Conservation (phyloP, 2,888 invertebrate species). For the Apodemia duryi region DNA sequence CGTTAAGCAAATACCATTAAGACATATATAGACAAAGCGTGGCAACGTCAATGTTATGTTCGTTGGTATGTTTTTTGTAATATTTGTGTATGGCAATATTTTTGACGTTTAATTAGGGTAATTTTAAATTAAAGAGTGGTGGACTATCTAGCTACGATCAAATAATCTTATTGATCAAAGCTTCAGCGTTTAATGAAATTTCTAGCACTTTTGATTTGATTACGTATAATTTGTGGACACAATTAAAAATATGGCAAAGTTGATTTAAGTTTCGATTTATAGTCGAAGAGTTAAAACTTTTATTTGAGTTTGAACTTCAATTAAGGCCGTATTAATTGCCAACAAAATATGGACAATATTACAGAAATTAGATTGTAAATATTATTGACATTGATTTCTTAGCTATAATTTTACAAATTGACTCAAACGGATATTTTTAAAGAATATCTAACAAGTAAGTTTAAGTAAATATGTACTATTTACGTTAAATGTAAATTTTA, state of each 20-base stretch:
- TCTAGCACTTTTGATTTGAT: background rate
- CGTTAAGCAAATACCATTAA: background rate
- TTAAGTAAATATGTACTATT: no score
- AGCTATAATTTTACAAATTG: no score
- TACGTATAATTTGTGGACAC: background rate
- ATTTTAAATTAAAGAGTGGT: slow-evolving; percentile 3
- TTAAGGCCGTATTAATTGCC: background rate
- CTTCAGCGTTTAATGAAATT: background rate
- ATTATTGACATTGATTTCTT: no score
- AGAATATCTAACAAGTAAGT: no score
- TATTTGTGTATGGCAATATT: slow-evolving; percentile 12
- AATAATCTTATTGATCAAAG: background rate
- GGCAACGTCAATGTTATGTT: slow-evolving; percentile 13
- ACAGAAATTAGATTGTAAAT: background rate
- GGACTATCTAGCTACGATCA: background rate
- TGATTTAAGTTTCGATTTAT: background rate
- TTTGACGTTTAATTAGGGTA: slow-evolving; percentile 9
- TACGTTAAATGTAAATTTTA: no score
- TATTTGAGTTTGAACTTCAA: no score
- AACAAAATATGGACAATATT: background rate
- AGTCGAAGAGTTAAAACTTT: background rate
- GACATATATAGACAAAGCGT: background rate
- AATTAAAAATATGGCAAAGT: background rate
- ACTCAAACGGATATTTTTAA: no score
- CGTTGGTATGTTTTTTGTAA: slow-evolving; percentile 1